Evolutionary conservation across 2,888 invertebrate genomes (phyloP).

Genomic region (Drosophila niveifrons): DNA sequence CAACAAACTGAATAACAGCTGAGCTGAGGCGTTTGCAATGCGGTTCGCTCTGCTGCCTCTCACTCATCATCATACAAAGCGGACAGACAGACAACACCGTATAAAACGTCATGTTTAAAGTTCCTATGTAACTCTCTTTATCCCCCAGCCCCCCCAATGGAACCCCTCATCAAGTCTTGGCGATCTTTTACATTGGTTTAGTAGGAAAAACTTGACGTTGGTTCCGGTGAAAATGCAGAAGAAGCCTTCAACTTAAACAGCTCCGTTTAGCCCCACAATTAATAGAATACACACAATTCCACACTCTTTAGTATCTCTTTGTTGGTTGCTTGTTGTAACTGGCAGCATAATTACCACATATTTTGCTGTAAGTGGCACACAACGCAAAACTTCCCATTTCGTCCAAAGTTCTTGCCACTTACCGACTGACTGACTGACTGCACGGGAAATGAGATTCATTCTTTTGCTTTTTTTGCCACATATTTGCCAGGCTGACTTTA

Average conservation of each 20-base stretch:
- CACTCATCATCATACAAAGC: slow-evolving; percentile 27
- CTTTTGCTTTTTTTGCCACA: slow-evolving; percentile 55
- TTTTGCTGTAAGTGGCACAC: slow-evolving; percentile 77
- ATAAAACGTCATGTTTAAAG: slow-evolving; percentile 58
- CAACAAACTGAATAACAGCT: slow-evolving; percentile 64
- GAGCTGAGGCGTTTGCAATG: slow-evolving; percentile 57
- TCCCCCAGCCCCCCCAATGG: not conserved
- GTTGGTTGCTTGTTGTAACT: slow-evolving; percentile 61
- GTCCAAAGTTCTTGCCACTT: slow-evolving; percentile 60
- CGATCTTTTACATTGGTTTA: not conserved
- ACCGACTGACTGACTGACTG: slow-evolving; percentile 11
- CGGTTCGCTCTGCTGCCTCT: slow-evolving; percentile 68
- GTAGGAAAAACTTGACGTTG: slow-evolving; percentile 58
- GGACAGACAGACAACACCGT: slow-evolving; percentile 36
- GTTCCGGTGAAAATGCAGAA: slow-evolving; percentile 75
- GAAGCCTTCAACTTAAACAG: slow-evolving; percentile 46
- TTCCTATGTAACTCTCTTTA: slow-evolving; percentile 6
- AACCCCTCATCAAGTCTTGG: not conserved
- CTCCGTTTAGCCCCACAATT: slow-evolving; percentile 73
- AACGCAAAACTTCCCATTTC: slow-evolving; percentile 73
- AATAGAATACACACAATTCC: slow-evolving; percentile 66
- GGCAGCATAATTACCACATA: slow-evolving; percentile 79
- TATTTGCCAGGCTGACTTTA: slow-evolving; percentile 16
- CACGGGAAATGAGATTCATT: slow-evolving; percentile 75
- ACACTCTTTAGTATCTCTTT: slow-evolving; percentile 42